Evolutionary conservation across 1,140 invertebrate genomes (phyloP), one percentile per base, ranked within the genome.

Genomic region (Aphidius gifuensis): DNA sequence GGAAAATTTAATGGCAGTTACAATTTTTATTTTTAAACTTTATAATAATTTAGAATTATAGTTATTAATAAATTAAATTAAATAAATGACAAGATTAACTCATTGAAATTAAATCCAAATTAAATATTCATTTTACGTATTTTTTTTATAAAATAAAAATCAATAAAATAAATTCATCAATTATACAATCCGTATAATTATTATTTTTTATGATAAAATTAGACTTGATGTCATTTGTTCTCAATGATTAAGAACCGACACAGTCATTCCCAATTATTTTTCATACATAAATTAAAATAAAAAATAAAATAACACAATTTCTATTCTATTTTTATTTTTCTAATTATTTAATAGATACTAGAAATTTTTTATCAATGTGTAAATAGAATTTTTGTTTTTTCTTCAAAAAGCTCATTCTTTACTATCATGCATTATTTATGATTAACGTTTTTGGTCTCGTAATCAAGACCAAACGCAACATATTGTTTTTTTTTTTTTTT

Each of bases 401-500:
- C 21, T 40, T 21, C 40, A 55, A 55, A 42, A 61, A 61, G 60
- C 42, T 60, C 38, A 60, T 51, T 21, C 47, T 42, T 51, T 62
- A 62, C 60, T 40, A 43, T 56, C 16, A 32, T 40, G 7, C 16
- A 21, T 57, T 56, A 46, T 43, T 53, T 62, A 62, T 32, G 54
- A 39, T 43, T 46, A 56, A 46, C 50, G 54, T 48, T 62, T 38
- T 51, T 49, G 47, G 54, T 62, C 60, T 62, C 38, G n/a, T 50
- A 8, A 16, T 55, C 39, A 57, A 62, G 60, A 62, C 60, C 54
- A 62, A 57, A 62, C 53, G 60, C 56, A 62, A 53, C 53, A 62
- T 54, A 55, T 32, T 42, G 43, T 49, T 16, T 16, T 16, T 16
- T 16, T 16, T 16, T 16, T 40, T 43, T n/a, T 43, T 54, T 39